Conservation (phyloP, 2,888 invertebrate species). For the Trichopoda pennipes region DNA sequence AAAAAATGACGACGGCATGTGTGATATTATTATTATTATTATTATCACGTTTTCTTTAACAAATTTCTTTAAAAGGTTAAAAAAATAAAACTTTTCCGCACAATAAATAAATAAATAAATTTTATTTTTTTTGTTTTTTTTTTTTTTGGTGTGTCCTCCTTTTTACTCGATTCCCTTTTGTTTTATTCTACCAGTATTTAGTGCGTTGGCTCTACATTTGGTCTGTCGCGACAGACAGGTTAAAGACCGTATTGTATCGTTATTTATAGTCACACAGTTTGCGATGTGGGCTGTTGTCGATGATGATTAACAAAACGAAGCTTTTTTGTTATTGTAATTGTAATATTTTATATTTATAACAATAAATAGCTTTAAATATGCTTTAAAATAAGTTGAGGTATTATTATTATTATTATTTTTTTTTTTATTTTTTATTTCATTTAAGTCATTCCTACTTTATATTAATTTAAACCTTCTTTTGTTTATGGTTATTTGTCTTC, state of each 20-base stretch:
- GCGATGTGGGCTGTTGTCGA: slow-evolving; percentile 4
- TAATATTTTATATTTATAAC: slow-evolving; percentile 31
- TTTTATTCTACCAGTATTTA: neutral
- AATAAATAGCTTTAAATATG: slow-evolving; percentile 19
- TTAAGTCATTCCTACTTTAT: slow-evolving; percentile 4
- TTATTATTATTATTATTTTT: no score
- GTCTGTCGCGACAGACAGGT: slow-evolving; percentile 63
- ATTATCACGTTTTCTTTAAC: no score
- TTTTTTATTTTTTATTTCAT: slow-evolving; percentile 45
- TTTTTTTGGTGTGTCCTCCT: slow-evolving; percentile 21
- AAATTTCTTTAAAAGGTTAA: no score
- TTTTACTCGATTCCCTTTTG: neutral
- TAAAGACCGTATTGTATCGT: slow-evolving; percentile 59
- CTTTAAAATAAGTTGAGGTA: slow-evolving; percentile 15
- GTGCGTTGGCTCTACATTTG: slow-evolving; percentile 31
- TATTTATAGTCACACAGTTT: slow-evolving; percentile 51
- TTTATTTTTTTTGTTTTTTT: no score
- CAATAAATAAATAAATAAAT: slow-evolving; percentile 8
- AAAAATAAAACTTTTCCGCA: no score
- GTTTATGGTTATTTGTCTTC: slow-evolving; percentile 6
- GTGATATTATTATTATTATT: no score
- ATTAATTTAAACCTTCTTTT: neutral
- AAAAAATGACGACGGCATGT: no score
- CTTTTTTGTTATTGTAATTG: no score
- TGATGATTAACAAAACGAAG: slow-evolving; percentile 25